Evolutionary conservation across 2,888 invertebrate genomes (phyloP).

Genomic region (Lepidocyrtoides sp.): DNA sequence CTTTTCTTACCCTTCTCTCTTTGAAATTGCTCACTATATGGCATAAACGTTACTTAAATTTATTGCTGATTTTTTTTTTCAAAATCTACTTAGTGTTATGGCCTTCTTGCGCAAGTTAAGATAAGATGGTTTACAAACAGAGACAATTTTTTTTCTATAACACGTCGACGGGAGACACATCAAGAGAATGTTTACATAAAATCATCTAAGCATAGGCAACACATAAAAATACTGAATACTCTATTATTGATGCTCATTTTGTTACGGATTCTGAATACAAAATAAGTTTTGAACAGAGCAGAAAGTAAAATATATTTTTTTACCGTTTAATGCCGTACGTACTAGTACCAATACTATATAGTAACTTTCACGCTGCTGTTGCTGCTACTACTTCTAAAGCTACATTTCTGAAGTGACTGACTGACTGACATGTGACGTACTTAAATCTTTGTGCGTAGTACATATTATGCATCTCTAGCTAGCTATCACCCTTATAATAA

Average conservation of each 20-base stretch:
- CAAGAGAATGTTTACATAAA: conserved; percentile 72
- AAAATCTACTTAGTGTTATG: conserved; percentile 69
- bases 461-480: background rate
- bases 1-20: conserved; percentile 39
- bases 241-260: conserved; percentile 66
- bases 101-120: conserved; percentile 35
- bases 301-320: background rate
- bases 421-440: conserved; percentile 70
- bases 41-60: conserved; percentile 63
- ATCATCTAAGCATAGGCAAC: conserved; percentile 56
- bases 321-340: background rate
- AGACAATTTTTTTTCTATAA: conserved; percentile 33
- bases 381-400: background rate
- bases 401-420: background rate
- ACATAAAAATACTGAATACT: conserved; percentile 55
- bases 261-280: conserved; percentile 64
- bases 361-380: conserved; percentile 25
- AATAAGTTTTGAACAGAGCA: conserved; percentile 17
- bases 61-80: conserved; percentile 67
- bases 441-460: conserved; percentile 3
- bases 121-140: conserved; percentile 14
- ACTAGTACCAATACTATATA: too few relatives aligned
- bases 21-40: conserved; percentile 71
- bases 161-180: conserved; percentile 61
- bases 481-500: conserved; percentile 19